Conservation (phyloP, 2,888 invertebrate genomes). For the Phania funesta region DNA sequence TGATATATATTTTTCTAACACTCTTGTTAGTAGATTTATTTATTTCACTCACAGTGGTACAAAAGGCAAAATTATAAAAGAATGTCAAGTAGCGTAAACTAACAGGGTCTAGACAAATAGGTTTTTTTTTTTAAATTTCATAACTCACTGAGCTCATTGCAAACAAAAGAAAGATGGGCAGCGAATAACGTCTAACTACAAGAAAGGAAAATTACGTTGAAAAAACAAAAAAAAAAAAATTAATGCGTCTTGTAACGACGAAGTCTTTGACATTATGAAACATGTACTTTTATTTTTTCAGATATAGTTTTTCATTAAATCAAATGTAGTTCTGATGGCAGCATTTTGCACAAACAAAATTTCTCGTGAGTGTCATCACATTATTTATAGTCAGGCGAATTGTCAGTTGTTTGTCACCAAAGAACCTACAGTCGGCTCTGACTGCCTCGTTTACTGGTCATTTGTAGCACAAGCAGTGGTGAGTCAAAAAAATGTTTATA, state of each 20-base stretch:
- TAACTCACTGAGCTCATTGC: neutral
- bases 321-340: neutral
- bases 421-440: too few relatives aligned
- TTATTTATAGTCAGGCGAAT: too few relatives aligned
- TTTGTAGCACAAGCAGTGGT: too few relatives aligned
- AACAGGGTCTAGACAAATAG: too few relatives aligned
- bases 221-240: conserved; percentile 39
- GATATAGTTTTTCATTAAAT: neutral
- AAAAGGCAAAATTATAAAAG: neutral
- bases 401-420: too few relatives aligned
- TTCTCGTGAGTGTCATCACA: too few relatives aligned
- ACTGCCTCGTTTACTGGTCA: neutral
- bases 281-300: conserved; percentile 51
- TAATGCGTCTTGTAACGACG: conserved; percentile 62
- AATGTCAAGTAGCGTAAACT: too few relatives aligned
- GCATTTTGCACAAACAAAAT: too few relatives aligned
- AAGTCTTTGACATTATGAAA: conserved; percentile 66
- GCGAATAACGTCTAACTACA: neutral
- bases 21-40: conserved; percentile 46
- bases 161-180: neutral
- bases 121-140: neutral
- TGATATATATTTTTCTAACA: conserved; percentile 60
- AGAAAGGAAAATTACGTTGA: too few relatives aligned
- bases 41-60: conserved; percentile 3
- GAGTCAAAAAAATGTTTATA: too few relatives aligned